Evolutionary conservation across 64 coral and sea anemone genomes (phyloP), one percentile per base, ranked within the genome.

Genomic region (Porites australiensis): DNA sequence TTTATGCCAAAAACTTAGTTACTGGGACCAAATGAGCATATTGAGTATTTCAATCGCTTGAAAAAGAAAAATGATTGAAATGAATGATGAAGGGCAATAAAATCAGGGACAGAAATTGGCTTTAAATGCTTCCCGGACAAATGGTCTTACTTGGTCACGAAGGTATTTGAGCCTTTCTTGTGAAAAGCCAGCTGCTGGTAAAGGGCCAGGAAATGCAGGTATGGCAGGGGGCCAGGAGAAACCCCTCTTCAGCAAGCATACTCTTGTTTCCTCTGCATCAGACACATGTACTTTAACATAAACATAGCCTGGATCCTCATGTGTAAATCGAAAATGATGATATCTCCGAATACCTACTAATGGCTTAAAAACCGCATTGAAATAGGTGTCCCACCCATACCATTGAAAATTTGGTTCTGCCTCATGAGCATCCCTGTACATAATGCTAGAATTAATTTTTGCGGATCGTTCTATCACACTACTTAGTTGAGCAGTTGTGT

Each of bases 371-470:
- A 68, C 65, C 22, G 65, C 18, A 68, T 68, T 68, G 22, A 68
- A 68, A 19, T 68, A n/a, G 65, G 16, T 68, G 65, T 68, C 65
- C n/a, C 65, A 68, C 65, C 65, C 65, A 68, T 68, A 18, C 65
- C 5, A 68, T 21, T 68, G 14, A 21, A 68, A 68, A 68, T 68
- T 68, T 68, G 65, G 18, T 14, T 21, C 65, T 68, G 5, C 65
- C 65, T 21, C 65, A 68, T 68, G 22, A 68, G 16, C 18, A 68
- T 68, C 65, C 13, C 65, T 68, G 22, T 0, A 68, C 65, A 68
- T 68, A 68, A 68, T 21, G 22, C 65, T 68, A 7, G 65, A 68
- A 68, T 68, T 68, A 68, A 68, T 68, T 68, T 4, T 68, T 68
- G 65, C 18, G 12, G 65, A 68, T n/a, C 18, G 65, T 68, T 68